These are phyloP conservation scores for Alectoris magna DNA, from an alignment of 2,797 vertebrate species.

Conservation along the genomic window DNA sequence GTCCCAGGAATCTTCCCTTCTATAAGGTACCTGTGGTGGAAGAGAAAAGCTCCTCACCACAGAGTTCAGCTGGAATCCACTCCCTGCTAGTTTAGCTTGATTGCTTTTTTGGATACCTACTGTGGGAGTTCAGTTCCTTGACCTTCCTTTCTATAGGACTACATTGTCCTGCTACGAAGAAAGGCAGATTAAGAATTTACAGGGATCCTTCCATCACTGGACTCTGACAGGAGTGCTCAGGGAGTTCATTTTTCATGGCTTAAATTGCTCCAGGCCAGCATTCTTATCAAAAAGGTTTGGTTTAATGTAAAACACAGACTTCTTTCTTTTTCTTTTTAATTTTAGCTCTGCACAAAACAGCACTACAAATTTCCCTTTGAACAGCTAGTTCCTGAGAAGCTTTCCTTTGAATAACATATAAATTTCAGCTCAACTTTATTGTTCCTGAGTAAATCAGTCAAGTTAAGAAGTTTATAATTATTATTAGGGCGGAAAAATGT, in stretches of 20 bases:
- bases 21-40: constrained; percentile 86
- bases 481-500: constrained; percentile 67
- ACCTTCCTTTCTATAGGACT: constrained; percentile 85
- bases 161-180: constrained; percentile 84
- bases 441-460: constrained; percentile 65
- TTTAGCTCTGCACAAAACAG: constrained; percentile 62
- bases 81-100: constrained; percentile 91
- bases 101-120: constrained; percentile 92
- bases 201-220: constrained; percentile 89
- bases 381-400: constrained; percentile 57
- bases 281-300: constrained; percentile 82
- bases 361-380: constrained; percentile 57
- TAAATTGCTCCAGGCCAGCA: constrained; percentile 81
- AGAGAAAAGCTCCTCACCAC: constrained; percentile 84
- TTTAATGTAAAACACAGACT: constrained; percentile 76
- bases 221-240: constrained; percentile 85
- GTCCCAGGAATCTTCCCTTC: constrained; percentile 90
- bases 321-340: constrained; percentile 70
- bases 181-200: constrained; percentile 92
- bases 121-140: constrained; percentile 85
- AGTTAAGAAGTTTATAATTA: constrained; percentile 77
- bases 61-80: constrained; percentile 85
- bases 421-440: constrained; percentile 66
- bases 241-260: constrained; percentile 86
- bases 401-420: constrained; percentile 67